Percentiles rank a stretch among this genome's conserved stretches.
These are phyloP conservation scores for Manis crassicaudata DNA, from an alignment of 2,797 vertebrate genomes.

Conservation along the genomic window DNA sequence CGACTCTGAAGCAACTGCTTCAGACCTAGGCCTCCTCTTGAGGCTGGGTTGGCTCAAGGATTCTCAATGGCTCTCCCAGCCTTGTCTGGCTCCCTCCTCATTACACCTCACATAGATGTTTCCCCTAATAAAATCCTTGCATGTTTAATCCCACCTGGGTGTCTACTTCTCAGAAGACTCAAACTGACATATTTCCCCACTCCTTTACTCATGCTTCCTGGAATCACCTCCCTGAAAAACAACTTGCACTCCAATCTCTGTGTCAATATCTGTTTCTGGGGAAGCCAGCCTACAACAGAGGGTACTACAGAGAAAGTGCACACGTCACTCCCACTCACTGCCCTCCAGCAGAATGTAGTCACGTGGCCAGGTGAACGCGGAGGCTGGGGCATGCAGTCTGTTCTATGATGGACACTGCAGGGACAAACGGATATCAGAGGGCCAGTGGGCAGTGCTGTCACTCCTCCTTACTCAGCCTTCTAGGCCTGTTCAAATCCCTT, in stretches of 20 bases:
- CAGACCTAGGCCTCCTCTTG: neutral
- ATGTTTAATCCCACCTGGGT: neutral
- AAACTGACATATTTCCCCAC: neutral
- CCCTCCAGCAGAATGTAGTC: neutral
- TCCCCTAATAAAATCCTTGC: neutral
- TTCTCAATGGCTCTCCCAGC: neutral
- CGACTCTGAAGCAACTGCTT: neutral
- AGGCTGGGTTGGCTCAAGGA: neutral
- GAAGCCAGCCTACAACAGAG: neutral
- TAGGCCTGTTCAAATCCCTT: neutral
- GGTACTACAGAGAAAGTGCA: neutral
- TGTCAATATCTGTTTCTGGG: neutral
- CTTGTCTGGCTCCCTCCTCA: neutral
- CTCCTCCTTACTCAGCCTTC: neutral
- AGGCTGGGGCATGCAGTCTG: neutral
- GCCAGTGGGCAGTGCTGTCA: no score
- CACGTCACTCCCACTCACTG: fast-evolving
- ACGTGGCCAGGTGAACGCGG: neutral
- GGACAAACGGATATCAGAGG: neutral
- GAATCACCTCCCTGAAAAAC: neutral
- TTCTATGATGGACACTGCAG: fast-evolving
- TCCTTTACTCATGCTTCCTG: neutral
- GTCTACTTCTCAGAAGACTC: neutral
- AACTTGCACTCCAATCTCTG: neutral
- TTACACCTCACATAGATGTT: neutral